Conservation (phyloP, 2,888 invertebrate genomes). For the Dexiosoma caninum region DNA sequence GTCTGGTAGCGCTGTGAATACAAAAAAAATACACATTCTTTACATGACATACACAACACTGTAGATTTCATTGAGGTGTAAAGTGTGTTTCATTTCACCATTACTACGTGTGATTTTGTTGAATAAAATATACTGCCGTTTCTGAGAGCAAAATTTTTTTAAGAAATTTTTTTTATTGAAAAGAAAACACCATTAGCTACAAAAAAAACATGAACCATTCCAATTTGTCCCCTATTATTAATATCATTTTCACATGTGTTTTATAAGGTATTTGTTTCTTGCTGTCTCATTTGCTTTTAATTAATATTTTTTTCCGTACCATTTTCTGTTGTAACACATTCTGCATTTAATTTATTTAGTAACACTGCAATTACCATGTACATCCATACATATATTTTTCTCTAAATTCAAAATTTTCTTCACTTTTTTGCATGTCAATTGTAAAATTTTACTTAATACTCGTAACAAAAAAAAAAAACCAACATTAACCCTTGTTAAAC, state of each 20-base stretch:
- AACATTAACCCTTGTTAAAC: conserved; percentile 30
- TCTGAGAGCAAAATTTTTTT: too few relatives aligned
- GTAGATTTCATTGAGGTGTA: too few relatives aligned
- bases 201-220: neutral
- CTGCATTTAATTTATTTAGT: neutral
- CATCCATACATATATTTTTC: neutral
- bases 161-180: too few relatives aligned
- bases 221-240: neutral
- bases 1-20: too few relatives aligned
- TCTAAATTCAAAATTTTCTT: conserved; percentile 11
- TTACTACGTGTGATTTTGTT: too few relatives aligned
- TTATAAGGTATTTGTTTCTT: too few relatives aligned
- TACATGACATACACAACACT: too few relatives aligned
- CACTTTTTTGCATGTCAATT: conserved; percentile 38
- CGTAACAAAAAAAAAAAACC: neutral
- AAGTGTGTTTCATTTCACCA: too few relatives aligned
- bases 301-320: neutral
- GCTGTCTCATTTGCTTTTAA: neutral
- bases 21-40: neutral
- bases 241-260: too few relatives aligned
- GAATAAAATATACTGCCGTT: too few relatives aligned
- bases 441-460: neutral
- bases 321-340: neutral
- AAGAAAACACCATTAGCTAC: too few relatives aligned
- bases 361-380: neutral